phyloP scores from a whole-genome alignment of 2,888 invertebrate species.

The Tryphoninae sp. region DNA sequence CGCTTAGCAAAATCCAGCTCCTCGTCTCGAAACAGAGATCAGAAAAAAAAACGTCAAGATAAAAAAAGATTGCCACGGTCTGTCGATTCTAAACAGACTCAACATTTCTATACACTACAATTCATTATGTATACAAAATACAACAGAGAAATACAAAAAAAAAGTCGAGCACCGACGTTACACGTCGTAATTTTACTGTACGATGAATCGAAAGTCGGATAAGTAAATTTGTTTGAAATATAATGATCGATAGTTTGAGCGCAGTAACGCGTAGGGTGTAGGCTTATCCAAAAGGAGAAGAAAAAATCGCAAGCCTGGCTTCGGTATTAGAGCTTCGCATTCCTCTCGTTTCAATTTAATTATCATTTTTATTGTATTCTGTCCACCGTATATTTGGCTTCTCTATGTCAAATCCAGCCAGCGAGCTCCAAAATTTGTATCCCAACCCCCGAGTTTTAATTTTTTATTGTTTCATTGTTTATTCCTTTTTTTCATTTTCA shows the following conservation, averaged over 20 bases:
- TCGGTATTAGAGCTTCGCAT: conserved; percentile 60
- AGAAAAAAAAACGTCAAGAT: background rate
- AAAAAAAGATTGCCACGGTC: conserved; percentile 16
- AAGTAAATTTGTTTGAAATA: no score
- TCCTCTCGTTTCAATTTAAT: conserved; percentile 31
- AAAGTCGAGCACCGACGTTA: no score
- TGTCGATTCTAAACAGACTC: conserved; percentile 4
- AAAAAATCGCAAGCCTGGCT: conserved; percentile 49
- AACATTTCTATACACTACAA: no score
- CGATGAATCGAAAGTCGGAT: no score
- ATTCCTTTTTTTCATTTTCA: conserved; percentile 50
- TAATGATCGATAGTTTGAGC: no score
- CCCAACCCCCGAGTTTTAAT: conserved; percentile 52
- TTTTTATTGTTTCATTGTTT: conserved; percentile 34
- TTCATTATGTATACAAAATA: conserved; percentile 27
- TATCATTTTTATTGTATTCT: conserved; percentile 58
- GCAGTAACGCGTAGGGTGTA: background rate
- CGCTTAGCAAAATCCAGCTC: conserved; percentile 76
- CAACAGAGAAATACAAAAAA: conserved; percentile 22
- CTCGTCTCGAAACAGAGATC: conserved; percentile 45
- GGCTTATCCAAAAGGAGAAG: background rate
- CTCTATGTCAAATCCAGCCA: conserved; percentile 47
- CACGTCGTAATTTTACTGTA: no score
- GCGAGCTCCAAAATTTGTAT: conserved; percentile 27
- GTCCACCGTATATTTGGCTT: conserved; percentile 41